Conservation (phyloP, 2,797 vertebrate species). For the Galaxias olidus region DNA sequence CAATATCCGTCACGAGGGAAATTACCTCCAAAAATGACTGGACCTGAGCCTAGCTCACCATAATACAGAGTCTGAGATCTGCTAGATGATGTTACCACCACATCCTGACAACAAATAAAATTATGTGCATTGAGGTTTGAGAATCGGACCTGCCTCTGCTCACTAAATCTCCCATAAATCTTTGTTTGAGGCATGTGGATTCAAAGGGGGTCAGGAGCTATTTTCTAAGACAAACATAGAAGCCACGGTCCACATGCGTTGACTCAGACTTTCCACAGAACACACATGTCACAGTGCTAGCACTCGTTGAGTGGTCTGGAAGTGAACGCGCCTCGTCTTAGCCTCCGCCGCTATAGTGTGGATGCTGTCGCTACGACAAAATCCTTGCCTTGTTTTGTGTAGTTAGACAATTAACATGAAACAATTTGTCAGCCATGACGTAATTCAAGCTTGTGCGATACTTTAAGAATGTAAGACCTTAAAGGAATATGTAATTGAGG, state of each 20-base stretch:
- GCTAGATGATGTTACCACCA: slow-evolving; percentile 64
- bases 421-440: too few species aligned
- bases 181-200: slow-evolving; percentile 2
- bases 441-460: too few species aligned
- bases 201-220: slow-evolving; percentile 10
- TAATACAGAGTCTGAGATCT: slow-evolving; percentile 42
- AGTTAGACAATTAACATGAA: not conserved
- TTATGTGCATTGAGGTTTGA: slow-evolving; percentile 51
- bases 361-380: not conserved
- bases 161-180: slow-evolving; percentile 36
- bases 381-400: not conserved
- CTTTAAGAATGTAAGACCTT: too few species aligned
- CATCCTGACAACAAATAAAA: slow-evolving; percentile 71
- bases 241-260: slow-evolving; percentile 25
- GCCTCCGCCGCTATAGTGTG: not conserved
- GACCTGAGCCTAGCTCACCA: slow-evolving; percentile 43
- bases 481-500: too few species aligned
- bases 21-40: slow-evolving; percentile 52
- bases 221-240: slow-evolving; percentile 13
- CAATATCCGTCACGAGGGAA: slow-evolving; percentile 26
- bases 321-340: not conserved
- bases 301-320: too few species aligned
- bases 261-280: slow-evolving; percentile 45
- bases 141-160: slow-evolving; percentile 33
- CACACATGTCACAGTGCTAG: too few species aligned